Base-by-base conservation (phyloP, 2,888 invertebrate genomes). In the Cabera pusaria region DNA sequence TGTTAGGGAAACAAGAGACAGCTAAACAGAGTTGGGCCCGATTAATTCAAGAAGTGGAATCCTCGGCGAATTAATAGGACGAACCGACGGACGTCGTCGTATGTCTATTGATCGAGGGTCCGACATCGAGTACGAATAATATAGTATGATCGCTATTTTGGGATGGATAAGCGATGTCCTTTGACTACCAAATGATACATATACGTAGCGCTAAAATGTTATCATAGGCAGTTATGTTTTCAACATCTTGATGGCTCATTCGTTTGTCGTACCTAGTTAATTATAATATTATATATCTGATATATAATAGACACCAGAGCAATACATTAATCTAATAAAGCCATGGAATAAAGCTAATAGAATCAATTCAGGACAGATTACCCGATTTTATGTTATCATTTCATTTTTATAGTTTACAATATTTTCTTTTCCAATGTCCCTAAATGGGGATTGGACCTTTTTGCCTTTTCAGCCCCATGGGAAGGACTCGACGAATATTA, bases 1-100 rank as follows among this genome's bases (percentile, higher is more conserved):
- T 10, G 20, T 12, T 12, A 18, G 34, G 10, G 25, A 22, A 22
- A 20, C 33, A 24, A 27, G 9, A 31, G 35, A 66, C 56, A 14
- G 66, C 62, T 58, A 52, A 58, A 61, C 64, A 64, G 64, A 64
- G 65, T 58, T 65, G 66, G 59, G 58, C 67, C 62, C 79, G 73
- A 82, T 82, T 82, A 81, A 83, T 80, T 81, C 78, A 77, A 81
- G 79, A 74, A 79, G 72, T 72, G 72, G 68, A 70, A 67, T 72
- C 71, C 73, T 72, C 61, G 52, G 51, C 59, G 70, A 77, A 77
- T 79, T 78, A 79, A 79, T 78, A 72, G 72, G 64, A 62, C 65
- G 62, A 61, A 49, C 61, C 55, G 66, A 59, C 58, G 41, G 64
- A 61, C 54, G 65, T 60, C 59, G 64, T 62, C 56, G 54, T 65